These are phyloP conservation scores for Probosciger aterrimus DNA, from an alignment of 2,113 vertebrate genomes.

Conservation along the genomic window DNA sequence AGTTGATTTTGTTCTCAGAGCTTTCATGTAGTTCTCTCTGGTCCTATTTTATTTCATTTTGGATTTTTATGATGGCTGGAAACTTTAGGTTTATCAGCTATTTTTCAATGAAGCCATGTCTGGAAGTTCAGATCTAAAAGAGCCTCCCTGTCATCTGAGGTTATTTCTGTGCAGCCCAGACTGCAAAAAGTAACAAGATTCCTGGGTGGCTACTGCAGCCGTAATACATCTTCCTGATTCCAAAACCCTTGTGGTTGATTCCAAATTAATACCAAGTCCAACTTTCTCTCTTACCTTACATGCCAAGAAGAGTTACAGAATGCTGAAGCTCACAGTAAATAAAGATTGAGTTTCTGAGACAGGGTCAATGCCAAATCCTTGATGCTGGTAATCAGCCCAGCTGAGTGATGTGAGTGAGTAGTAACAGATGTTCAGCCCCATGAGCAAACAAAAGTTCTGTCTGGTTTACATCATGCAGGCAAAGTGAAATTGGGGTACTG, in stretches of 20 bases:
- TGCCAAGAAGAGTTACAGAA: slow-evolving; percentile 6
- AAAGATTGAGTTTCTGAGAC: slow-evolving; percentile 43
- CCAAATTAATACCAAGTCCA: slow-evolving; percentile 20
- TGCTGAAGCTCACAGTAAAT: slow-evolving; percentile 9
- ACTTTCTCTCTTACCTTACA: neutral
- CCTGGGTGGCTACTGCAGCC: slow-evolving; percentile 18
- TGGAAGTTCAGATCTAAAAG: neutral
- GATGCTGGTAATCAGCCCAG: neutral
- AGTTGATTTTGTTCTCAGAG: neutral
- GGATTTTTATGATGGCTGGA: neutral
- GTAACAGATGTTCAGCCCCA: slow-evolving; percentile 41
- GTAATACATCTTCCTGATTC: slow-evolving; percentile 31
- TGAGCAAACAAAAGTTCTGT: neutral
- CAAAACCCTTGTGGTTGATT: slow-evolving; percentile 21
- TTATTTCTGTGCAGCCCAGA: neutral
- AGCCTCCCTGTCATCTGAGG: slow-evolving; percentile 3
- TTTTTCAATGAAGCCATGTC: neutral
- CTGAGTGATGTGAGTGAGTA: slow-evolving; percentile 35
- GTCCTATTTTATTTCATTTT: neutral
- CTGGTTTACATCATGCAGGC: neutral
- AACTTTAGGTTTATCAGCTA: neutral
- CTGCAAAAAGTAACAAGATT: slow-evolving; percentile 10
- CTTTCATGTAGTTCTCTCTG: neutral
- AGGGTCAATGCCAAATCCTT: slow-evolving; percentile 21
- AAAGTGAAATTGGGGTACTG: neutral